These are phyloP conservation scores for Bombyx huttoni DNA, from an alignment of 2,888 invertebrate genomes.

Conservation along the genomic window DNA sequence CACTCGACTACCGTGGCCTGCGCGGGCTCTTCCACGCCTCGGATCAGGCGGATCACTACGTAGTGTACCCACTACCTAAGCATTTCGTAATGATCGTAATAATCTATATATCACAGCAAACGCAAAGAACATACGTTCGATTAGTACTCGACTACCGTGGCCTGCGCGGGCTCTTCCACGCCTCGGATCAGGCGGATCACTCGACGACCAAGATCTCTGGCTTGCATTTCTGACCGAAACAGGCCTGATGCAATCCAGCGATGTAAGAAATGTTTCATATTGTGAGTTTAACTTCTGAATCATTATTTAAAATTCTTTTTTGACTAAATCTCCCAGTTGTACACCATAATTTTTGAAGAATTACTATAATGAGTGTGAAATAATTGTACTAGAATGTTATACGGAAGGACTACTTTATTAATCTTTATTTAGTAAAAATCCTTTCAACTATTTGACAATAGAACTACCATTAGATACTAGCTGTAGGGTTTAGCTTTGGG, in stretches of 20 bases:
- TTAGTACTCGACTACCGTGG: slow-evolving; percentile 31
- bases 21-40: slow-evolving; percentile 9
- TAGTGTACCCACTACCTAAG: too few relatives aligned
- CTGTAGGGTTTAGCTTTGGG: too few relatives aligned
- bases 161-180: slow-evolving; percentile 11
- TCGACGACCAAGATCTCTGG: slow-evolving; percentile 49
- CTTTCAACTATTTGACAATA: too few relatives aligned
- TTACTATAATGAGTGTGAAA: too few relatives aligned
- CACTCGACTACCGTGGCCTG: slow-evolving; percentile 22
- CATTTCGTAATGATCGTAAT: not conserved
- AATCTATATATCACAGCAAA: slow-evolving; percentile 8
- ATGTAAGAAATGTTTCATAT: slow-evolving; percentile 12
- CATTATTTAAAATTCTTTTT: not conserved
- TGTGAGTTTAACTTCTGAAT: slow-evolving; percentile 7
- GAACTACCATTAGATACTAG: too few relatives aligned
- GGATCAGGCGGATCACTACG: slow-evolving; percentile 13
- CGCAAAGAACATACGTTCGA: slow-evolving; percentile 19
- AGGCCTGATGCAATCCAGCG: slow-evolving; percentile 32
- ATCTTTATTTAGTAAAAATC: too few relatives aligned
- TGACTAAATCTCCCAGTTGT: not conserved
- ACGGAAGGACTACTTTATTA: too few relatives aligned
- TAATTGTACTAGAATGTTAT: too few relatives aligned
- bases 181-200: slow-evolving; percentile 10
- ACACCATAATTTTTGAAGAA: too few relatives aligned
- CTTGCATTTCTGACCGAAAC: slow-evolving; percentile 48